Conservation (phyloP, 2,113 vertebrate genomes). For the Ptyas mucosa region DNA sequence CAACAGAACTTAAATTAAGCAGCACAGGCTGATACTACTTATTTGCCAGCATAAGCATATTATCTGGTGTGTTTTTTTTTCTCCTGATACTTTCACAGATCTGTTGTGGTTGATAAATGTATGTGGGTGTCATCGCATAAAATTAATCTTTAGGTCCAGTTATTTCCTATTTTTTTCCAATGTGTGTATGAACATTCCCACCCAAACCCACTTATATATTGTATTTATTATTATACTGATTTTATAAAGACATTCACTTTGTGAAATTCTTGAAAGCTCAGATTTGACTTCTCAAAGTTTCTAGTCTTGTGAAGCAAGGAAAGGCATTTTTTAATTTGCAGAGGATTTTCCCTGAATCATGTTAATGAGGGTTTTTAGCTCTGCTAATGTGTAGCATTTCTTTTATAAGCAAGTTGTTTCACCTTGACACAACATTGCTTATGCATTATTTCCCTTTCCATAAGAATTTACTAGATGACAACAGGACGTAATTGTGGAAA, state of each 20-base stretch:
- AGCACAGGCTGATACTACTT: conserved; percentile 5
- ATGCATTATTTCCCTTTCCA: not conserved
- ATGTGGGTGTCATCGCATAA: not conserved
- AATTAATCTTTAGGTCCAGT: conserved; percentile 11
- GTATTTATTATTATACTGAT: not conserved
- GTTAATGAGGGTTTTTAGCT: not conserved
- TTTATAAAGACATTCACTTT: not conserved
- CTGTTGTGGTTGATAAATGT: not conserved
- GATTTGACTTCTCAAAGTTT: not conserved
- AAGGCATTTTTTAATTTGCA: not conserved
- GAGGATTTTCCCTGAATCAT: not conserved
- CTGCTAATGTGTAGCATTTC: not conserved
- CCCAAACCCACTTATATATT: too few relatives aligned
- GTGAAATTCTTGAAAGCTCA: not conserved
- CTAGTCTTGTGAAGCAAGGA: not conserved
- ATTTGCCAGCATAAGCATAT: not conserved
- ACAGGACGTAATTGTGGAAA: not conserved
- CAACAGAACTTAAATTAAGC: conserved; percentile 24
- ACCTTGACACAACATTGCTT: not conserved
- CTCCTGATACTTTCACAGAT: conserved; percentile 5
- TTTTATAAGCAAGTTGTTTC: not conserved
- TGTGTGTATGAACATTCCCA: not conserved
- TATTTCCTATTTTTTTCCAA: not conserved
- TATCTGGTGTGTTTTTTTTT: not conserved
- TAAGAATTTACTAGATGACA: too few relatives aligned